Conservation (phyloP, 2,888 invertebrate genomes). For the Eupelmus urozonus region DNA sequence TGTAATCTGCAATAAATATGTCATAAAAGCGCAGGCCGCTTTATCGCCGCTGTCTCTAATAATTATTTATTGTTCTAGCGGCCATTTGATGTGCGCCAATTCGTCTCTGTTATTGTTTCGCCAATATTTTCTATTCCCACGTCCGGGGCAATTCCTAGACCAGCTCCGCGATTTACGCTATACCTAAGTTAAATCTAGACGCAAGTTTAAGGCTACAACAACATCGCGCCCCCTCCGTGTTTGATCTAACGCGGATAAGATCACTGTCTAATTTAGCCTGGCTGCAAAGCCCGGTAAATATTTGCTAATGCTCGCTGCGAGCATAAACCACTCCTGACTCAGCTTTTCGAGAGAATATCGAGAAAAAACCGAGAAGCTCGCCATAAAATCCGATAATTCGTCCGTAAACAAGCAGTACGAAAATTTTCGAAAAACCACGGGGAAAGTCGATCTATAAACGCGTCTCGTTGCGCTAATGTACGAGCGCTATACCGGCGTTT, state of each 20-base stretch:
- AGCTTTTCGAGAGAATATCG: no score
- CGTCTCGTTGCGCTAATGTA: not conserved
- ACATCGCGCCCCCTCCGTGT: not conserved
- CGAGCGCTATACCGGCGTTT: no score
- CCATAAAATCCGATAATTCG: no score
- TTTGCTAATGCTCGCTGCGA: slow-evolving; percentile 26
- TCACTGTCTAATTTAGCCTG: slow-evolving; percentile 28
- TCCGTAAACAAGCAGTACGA: no score
- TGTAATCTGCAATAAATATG: no score
- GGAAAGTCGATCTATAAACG: not conserved
- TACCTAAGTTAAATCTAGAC: slow-evolving; percentile 8
- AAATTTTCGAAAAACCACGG: not conserved
- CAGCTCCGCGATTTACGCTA: no score
- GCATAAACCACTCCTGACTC: not conserved
- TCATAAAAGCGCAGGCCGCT: no score
- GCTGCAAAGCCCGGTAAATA: slow-evolving; percentile 19
- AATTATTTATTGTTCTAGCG: no score
- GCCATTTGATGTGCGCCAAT: not conserved
- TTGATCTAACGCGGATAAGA: slow-evolving; percentile 30
- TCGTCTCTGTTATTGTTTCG: not conserved
- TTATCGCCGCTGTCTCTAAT: no score
- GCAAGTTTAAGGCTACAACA: slow-evolving; percentile 50
- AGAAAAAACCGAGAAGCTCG: not conserved
- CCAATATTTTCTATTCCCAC: slow-evolving; percentile 1
- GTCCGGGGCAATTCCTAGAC: not conserved